Evolutionary conservation across 1,140 invertebrate species (phyloP).

Genomic region (Hylyphantes graminicola): DNA sequence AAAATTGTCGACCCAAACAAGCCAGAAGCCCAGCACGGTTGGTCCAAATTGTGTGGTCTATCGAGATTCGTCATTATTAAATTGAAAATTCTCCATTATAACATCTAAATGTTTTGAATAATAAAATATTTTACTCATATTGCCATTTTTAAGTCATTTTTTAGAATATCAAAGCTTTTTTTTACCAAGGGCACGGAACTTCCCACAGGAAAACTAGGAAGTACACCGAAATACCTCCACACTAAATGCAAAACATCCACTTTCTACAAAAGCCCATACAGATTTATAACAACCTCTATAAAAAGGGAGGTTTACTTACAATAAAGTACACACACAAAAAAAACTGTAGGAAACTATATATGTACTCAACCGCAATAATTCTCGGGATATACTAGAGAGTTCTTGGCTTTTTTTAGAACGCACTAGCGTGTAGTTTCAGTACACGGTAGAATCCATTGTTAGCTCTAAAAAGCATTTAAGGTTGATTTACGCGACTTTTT

Average conservation of each 20-base stretch:
- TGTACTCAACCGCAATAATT: constrained; percentile 30
- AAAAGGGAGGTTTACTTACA: neutral
- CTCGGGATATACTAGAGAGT: constrained; percentile 2
- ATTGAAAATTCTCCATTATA: too few species aligned
- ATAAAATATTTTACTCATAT: too few species aligned
- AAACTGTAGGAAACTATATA: constrained; percentile 3
- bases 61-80: too few species aligned
- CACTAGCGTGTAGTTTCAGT: neutral
- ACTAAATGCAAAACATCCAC: constrained; percentile 12
- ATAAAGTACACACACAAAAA: constrained; percentile 15
- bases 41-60: too few species aligned
- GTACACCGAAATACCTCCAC: constrained; percentile 19
- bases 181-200: too few species aligned
- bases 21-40: too few species aligned
- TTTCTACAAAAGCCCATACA: neutral
- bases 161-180: too few species aligned
- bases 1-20: too few species aligned
- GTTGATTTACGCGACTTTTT: constrained; percentile 30
- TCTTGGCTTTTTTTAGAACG: constrained; percentile 9
- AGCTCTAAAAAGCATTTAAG: neutral
- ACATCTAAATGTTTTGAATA: too few species aligned
- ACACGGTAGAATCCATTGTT: neutral
- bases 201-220: constrained; percentile 22
- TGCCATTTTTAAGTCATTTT: too few species aligned
- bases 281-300: constrained; percentile 21